These are phyloP conservation scores for Melanerpes aurifrons DNA, from an alignment of 2,113 vertebrate species.

Conservation along the genomic window DNA sequence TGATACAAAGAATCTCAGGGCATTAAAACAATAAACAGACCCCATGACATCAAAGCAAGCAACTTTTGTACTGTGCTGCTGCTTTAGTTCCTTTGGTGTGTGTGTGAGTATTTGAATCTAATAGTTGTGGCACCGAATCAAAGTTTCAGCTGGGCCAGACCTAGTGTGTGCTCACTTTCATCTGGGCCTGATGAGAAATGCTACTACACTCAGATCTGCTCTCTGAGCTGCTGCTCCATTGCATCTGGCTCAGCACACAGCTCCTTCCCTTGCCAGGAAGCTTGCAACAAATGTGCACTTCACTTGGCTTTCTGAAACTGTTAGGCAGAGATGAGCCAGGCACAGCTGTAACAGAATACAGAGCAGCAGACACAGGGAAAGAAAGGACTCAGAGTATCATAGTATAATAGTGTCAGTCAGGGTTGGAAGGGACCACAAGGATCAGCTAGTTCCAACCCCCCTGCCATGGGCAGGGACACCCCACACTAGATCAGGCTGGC, in stretches of 20 bases:
- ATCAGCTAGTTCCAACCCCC: too few species aligned
- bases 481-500: too few species aligned
- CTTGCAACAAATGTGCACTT: background rate
- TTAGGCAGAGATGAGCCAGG: background rate
- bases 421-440: too few species aligned
- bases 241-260: background rate
- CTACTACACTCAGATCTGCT: background rate
- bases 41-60: constrained; percentile 20
- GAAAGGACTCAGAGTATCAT: background rate
- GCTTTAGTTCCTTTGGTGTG: background rate
- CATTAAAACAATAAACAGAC: background rate
- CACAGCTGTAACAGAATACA: background rate
- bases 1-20: background rate
- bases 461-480: too few species aligned
- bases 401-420: too few species aligned
- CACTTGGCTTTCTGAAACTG: background rate
- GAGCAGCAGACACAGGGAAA: background rate
- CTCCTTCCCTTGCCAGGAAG: background rate
- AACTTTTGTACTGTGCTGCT: background rate
- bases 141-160: background rate
- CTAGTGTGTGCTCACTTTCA: background rate
- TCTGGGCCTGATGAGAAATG: background rate
- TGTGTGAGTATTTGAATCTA: background rate
- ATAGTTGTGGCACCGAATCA: background rate
- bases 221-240: background rate